Evolutionary conservation across 2,113 vertebrate species (phyloP), one percentile per base, ranked within the genome.

Genomic region (Strix aluco): DNA sequence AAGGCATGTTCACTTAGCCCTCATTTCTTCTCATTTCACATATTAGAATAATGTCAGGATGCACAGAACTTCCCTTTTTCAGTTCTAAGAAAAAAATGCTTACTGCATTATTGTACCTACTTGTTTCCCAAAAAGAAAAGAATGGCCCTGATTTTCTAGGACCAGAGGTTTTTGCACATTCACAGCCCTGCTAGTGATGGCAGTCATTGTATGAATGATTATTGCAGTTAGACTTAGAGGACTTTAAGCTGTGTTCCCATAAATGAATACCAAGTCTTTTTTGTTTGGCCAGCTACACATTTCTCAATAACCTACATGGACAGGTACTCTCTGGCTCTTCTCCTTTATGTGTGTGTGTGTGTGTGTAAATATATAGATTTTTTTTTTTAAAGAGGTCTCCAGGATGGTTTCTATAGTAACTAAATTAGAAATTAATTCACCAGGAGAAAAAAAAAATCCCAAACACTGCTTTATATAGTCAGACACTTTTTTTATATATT

Each of bases 341-440:
- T 86, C 26, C n/a, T 71, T 49, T 77, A 9, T 86, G 2, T 47
- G 2, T 47, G 40, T 51, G 29, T 65, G 22, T 86, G 51, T 55
- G 30, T 65, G 22, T 86, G 51, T 92, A 92, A 90, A 96, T 82
- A 63, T 32, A 19, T 12, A 82, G 40, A 72, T 52, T 55, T 38
- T 65, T 42, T 75, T 67, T 78, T 52, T 91, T 30, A 29, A 47
- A 90, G 84, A 85, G 70, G 61, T 82, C 92, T 92, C 73, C 58
- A 88, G 74, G 93, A 88, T 87, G 12, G 96, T 98, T 98, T 96
- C 97, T 96, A 97, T 97, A 96, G 97, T 94, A 98, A 98, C 97
- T 83, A 92, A 97, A 85, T 93, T 92, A 94, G 96, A 88, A 96
- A 94, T 93, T 86, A 95, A 93, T 90, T 92, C 55, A 80, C 55